Evolutionary conservation across 2,797 vertebrate species (phyloP), one percentile per base, ranked within the genome.

Genomic region (Gymnopithys bicolor): DNA sequence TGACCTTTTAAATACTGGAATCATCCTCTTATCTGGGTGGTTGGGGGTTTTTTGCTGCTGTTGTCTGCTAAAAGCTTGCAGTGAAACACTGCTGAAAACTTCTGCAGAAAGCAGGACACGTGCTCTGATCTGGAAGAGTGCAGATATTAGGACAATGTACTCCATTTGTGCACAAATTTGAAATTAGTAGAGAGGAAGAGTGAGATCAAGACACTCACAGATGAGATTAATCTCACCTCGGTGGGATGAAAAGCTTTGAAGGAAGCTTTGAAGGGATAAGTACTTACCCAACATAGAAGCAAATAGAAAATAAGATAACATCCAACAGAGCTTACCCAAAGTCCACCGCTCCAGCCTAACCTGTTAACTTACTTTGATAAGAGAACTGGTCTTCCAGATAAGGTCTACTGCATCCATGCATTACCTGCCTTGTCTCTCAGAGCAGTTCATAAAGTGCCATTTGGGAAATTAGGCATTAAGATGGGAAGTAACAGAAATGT

Each of bases 261-360:
- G 78, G 51, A 79, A 93, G 86, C 80, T 95, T 94, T 93, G 77
- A 95, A 88, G 80, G 58, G 73, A 76, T 88, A 52, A 91, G 32
- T 45, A 68, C 56, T 90, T 73, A 63, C 32, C 66, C 1, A 2
- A 64, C 55, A 62, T 45, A 35, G 88, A 77, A 94, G 41, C 51
- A 91, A 91, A 90, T 5, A 90, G 51, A 84, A 94, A 86, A 90
- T 41, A 49, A 81, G 91, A 89, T 95, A 95, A 79, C 69, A 84
- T 37, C 56, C 90, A 90, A 33, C 15, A 75, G 66, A 86, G 30
- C n/a, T 81, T 60, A 84, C 66, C 67, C 56, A 48, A 85, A 90
- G 59, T 30, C 3, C 3, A 63, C 83, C 11, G 11, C 43, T 69
- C 87, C 66, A 94, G 80, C 80, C 45, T 62, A 95, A 94, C 95